phyloP scores from a whole-genome alignment of 2,888 invertebrate species.

The Epistrophe grossulariae region DNA sequence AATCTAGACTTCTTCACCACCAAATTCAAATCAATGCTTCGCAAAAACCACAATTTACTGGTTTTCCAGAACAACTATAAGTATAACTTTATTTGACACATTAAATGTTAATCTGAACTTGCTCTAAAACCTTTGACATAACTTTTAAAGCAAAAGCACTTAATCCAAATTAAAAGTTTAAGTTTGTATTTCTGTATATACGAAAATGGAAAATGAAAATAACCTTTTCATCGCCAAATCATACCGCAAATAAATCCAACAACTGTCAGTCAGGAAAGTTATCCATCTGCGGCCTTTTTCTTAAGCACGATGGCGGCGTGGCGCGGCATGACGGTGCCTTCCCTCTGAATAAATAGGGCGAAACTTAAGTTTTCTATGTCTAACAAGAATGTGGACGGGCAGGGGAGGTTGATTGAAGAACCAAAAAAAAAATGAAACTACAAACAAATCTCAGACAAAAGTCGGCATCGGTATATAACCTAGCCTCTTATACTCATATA shows the following conservation, averaged over 20 bases:
- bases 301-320: background rate
- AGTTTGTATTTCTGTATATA: conserved; percentile 20
- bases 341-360: background rate
- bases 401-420: background rate
- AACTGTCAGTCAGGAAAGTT: conserved; percentile 62
- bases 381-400: background rate
- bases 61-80: conserved; percentile 10
- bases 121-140: conserved; percentile 29
- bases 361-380: conserved; percentile 10
- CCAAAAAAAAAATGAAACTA: conserved; percentile 9
- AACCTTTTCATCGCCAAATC: conserved; percentile 42
- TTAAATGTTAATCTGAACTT: conserved; percentile 23
- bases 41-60: conserved; percentile 28
- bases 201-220: conserved; percentile 28
- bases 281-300: conserved; percentile 34
- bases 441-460: conserved; percentile 43
- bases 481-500: background rate
- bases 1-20: conserved; percentile 7
- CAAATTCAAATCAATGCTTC: conserved; percentile 12
- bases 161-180: conserved; percentile 47
- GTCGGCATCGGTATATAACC: background rate
- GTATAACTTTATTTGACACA: conserved; percentile 43
- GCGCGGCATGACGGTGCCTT: background rate
- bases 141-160: conserved; percentile 34
- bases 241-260: conserved; percentile 53